These are phyloP conservation scores for Percina caprodes DNA, from an alignment of 2,113 vertebrate species.

Conservation along the genomic window DNA sequence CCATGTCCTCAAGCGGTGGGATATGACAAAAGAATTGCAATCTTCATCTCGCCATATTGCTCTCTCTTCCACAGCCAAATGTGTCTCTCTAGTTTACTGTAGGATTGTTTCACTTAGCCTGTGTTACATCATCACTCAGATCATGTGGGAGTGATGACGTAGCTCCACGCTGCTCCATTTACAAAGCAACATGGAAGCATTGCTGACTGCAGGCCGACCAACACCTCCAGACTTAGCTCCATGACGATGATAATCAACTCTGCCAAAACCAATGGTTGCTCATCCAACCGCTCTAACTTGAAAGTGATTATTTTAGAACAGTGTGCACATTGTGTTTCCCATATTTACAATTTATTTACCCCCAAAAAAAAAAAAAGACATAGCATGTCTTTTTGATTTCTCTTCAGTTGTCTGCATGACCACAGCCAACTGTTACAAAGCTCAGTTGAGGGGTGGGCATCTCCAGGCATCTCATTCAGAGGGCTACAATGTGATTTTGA, in stretches of 20 bases:
- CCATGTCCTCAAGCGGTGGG: conserved; percentile 17
- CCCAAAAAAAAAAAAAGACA: neutral
- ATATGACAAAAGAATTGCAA: conserved; percentile 17
- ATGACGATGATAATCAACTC: conserved; percentile 26
- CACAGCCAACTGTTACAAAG: too few relatives aligned
- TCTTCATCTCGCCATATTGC: conserved; percentile 29
- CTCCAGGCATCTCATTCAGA: too few relatives aligned
- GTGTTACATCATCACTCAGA: conserved; percentile 69
- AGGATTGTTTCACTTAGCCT: conserved; percentile 52
- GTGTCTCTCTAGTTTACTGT: conserved; percentile 48
- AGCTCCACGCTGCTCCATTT: conserved; percentile 46
- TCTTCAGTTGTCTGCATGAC: too few relatives aligned
- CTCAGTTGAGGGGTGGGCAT: too few relatives aligned
- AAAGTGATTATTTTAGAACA: conserved; percentile 30
- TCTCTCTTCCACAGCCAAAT: conserved; percentile 19
- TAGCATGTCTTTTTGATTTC: too few relatives aligned
- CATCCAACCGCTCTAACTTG: conserved; percentile 16
- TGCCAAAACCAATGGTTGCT: conserved; percentile 12
- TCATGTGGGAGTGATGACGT: conserved; percentile 62
- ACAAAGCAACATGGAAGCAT: conserved; percentile 58
- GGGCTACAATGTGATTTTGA: too few relatives aligned
- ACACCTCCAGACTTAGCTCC: conserved; percentile 41
- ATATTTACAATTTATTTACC: conserved; percentile 24
- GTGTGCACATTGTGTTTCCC: conserved; percentile 24
- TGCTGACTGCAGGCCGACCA: conserved; percentile 31